Evolutionary conservation across 2,888 invertebrate genomes (phyloP).

Genomic region (Sipha maydis): DNA sequence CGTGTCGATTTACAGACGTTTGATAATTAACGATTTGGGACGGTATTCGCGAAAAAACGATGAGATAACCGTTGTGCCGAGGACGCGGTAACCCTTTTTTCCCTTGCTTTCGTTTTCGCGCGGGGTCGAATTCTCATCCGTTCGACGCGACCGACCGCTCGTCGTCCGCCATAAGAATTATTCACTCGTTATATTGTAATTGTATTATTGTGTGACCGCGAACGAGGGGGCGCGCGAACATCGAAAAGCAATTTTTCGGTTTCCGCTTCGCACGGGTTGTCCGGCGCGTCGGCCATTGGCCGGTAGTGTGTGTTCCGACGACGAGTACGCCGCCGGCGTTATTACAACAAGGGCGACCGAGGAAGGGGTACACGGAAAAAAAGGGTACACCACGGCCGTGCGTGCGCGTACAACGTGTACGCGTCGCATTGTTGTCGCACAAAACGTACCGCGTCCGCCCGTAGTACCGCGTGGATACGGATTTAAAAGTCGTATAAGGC

Average conservation of each 20-base stretch:
- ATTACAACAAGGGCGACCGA: no score
- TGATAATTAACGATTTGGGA: no score
- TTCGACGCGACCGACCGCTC: neutral
- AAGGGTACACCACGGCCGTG: neutral
- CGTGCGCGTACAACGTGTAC: neutral
- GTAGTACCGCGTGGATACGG: conserved; percentile 49
- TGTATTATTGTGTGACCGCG: neutral
- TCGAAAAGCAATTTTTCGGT: conserved; percentile 57
- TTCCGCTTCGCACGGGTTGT: conserved; percentile 56
- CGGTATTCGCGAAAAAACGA: no score
- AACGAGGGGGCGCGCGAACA: neutral
- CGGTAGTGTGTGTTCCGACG: neutral
- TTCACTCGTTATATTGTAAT: neutral
- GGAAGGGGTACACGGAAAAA: neutral
- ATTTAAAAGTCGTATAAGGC: conserved; percentile 57
- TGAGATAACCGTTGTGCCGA: neutral
- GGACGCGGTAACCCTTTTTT: neutral
- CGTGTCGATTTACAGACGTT: no score
- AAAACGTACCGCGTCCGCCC: neutral
- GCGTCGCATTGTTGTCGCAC: neutral
- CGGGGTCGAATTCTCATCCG: neutral
- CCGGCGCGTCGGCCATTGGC: neutral
- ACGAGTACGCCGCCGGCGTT: neutral
- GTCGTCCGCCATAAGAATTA: no score
- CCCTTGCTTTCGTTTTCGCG: neutral